Evolutionary conservation across 1,140 invertebrate species (phyloP).

Genomic region (Conus betulinus): DNA sequence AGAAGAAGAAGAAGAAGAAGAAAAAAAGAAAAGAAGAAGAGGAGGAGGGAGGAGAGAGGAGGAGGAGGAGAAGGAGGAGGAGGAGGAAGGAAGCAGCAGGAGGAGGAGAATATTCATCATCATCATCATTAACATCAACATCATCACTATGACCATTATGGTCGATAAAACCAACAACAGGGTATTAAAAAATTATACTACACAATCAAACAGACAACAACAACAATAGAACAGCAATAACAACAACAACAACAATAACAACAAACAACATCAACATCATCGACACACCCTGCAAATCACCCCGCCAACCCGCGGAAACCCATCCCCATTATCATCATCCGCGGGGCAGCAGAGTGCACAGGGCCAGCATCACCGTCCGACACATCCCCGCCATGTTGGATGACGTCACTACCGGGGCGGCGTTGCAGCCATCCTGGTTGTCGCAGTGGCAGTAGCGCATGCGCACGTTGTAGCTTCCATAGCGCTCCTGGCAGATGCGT

Average conservation of each 20-base stretch:
- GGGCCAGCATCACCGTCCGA: neutral
- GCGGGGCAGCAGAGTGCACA: neutral
- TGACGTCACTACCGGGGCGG: constrained; percentile 40
- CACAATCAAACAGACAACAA: neutral
- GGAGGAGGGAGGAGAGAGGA: neutral
- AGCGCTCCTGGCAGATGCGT: constrained; percentile 69
- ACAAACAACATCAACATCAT: neutral
- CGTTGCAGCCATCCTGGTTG: constrained; percentile 75
- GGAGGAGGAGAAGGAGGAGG: neutral
- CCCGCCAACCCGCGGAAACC: neutral
- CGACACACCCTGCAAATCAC: neutral
- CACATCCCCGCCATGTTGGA: neutral
- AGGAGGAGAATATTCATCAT: too few species aligned
- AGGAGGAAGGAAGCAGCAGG: too few species aligned
- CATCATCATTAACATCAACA: too few species aligned
- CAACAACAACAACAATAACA: neutral
- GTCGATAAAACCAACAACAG: neutral
- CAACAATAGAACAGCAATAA: neutral
- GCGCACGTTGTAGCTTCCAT: constrained; percentile 72
- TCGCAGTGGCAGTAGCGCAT: constrained; percentile 74
- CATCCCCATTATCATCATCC: neutral
- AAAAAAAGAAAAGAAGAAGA: neutral
- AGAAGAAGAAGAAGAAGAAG: neutral
- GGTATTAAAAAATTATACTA: too few species aligned
- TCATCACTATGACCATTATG: too few species aligned